These are phyloP conservation scores for Bettongia penicillata DNA, from an alignment of 2,113 vertebrate species.

Conservation along the genomic window DNA sequence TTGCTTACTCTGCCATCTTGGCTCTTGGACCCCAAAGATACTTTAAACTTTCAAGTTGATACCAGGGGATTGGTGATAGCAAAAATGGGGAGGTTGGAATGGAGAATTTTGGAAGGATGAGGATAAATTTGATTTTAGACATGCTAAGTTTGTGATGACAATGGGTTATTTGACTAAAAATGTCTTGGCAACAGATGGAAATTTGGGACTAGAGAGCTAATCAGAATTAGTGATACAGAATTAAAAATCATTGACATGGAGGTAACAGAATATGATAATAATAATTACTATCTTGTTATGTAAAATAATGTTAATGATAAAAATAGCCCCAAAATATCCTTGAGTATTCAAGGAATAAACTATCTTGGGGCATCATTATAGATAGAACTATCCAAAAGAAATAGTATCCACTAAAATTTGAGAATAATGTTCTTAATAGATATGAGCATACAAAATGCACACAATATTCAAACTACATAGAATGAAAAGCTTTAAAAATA, in stretches of 20 bases:
- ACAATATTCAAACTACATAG: background rate
- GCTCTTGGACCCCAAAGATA: background rate
- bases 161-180: conserved; percentile 20
- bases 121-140: conserved; percentile 42
- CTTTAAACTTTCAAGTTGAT: background rate
- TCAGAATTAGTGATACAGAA: background rate
- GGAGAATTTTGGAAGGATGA: conserved; percentile 44
- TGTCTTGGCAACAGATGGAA: background rate
- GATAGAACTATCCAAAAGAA: background rate
- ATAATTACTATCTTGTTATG: background rate
- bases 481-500: background rate
- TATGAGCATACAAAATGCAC: background rate
- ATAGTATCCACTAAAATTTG: background rate
- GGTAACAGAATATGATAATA: background rate
- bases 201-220: background rate
- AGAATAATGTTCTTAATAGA: background rate
- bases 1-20: too few species aligned
- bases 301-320: background rate
- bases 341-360: background rate
- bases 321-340: background rate
- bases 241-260: background rate
- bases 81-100: background rate
- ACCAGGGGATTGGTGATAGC: background rate
- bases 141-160: background rate
- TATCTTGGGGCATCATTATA: background rate